These are phyloP conservation scores for Zosterops pallidus DNA, from an alignment of 2,113 vertebrate species.

Conservation along the genomic window DNA sequence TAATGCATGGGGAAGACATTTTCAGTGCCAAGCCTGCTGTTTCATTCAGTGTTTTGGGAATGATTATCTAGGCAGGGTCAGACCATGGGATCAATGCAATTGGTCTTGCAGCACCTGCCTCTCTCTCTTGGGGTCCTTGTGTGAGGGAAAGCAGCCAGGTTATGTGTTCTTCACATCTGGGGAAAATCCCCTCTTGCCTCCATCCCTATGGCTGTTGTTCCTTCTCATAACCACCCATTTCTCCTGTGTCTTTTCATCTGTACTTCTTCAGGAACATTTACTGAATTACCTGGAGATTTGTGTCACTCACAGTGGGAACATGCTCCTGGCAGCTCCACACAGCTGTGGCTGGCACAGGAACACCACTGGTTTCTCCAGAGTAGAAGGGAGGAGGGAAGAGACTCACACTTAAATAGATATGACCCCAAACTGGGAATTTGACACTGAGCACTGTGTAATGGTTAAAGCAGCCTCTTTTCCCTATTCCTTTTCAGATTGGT, in stretches of 20 bases:
- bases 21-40: neutral
- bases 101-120: fast-evolving
- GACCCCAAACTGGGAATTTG: neutral
- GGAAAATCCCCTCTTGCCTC: neutral
- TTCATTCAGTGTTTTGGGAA: neutral
- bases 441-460: neutral
- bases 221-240: neutral
- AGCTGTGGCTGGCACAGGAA: neutral
- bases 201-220: neutral
- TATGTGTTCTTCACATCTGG: neutral
- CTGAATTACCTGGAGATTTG: neutral
- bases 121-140: fast-evolving
- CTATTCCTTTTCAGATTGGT: neutral
- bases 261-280: neutral
- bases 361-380: neutral
- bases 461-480: neutral
- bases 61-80: neutral
- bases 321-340: neutral
- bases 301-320: neutral
- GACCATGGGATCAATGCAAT: neutral
- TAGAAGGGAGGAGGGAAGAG: neutral
- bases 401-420: neutral
- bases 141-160: neutral
- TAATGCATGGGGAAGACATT: neutral
- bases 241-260: neutral